A percentile compares a stretch with the other conserved stretches of the same genome.
Evolutionary conservation across 2,113 vertebrate species (phyloP).

Genomic region (Tragelaphus scriptus): DNA sequence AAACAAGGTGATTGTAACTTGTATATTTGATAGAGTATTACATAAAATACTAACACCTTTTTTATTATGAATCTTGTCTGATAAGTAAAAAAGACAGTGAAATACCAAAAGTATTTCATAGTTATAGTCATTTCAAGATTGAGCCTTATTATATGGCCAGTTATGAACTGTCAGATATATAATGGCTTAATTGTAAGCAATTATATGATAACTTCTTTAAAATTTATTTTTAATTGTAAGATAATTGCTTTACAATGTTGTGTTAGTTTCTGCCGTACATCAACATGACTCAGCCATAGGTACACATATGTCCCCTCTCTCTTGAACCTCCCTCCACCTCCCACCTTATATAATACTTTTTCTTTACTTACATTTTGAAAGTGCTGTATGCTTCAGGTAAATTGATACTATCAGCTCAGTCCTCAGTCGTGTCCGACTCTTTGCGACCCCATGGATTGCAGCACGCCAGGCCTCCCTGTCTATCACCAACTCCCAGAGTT

Average conservation of each 20-base stretch:
- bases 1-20: neutral
- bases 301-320: neutral
- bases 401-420: neutral
- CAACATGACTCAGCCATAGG: neutral
- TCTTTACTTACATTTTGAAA: neutral
- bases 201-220: neutral
- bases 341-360: neutral
- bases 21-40: neutral
- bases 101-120: neutral
- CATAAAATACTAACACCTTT: neutral
- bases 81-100: neutral
- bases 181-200: neutral
- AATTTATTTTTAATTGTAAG: neutral
- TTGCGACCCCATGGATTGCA: neutral
- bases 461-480: neutral
- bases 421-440: neutral
- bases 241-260: neutral
- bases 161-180: neutral
- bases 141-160: neutral
- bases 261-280: neutral
- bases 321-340: neutral
- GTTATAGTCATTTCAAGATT: neutral
- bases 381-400: neutral
- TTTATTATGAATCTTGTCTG: neutral
- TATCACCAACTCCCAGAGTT: neutral